Conservation (phyloP, 1,140 invertebrate genomes). For the Artemia franciscana region DNA sequence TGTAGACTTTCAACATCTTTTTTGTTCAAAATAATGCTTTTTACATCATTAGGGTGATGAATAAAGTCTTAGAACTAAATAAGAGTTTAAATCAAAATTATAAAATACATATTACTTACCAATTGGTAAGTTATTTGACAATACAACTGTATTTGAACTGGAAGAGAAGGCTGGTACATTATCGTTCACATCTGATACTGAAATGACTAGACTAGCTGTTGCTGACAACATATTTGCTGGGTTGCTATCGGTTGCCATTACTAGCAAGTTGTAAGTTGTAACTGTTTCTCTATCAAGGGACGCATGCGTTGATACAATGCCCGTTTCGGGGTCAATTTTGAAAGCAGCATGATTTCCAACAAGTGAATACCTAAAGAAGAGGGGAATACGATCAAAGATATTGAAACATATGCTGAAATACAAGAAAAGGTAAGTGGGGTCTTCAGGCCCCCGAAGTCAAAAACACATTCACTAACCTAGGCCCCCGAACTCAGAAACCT, state of each 20-base stretch:
- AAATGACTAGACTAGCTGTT: constrained; percentile 54
- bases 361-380: constrained; percentile 35
- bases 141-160: constrained; percentile 41
- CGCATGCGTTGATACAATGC: constrained; percentile 41
- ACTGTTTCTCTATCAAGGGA: constrained; percentile 54
- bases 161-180: constrained; percentile 54
- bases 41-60: too few species aligned
- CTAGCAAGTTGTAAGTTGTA: constrained; percentile 44
- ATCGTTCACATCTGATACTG: constrained; percentile 60
- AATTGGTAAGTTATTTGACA: constrained; percentile 45
- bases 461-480: too few species aligned
- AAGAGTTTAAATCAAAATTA: too few species aligned
- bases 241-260: constrained; percentile 66
- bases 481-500: too few species aligned
- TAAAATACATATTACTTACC: too few species aligned
- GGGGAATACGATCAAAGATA: too few species aligned
- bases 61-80: too few species aligned
- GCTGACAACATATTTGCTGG: constrained; percentile 49
- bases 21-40: too few species aligned
- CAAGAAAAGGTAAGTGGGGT: too few species aligned
- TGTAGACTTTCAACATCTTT: too few species aligned
- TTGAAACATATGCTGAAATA: too few species aligned
- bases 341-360: constrained; percentile 41
- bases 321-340: constrained; percentile 41
- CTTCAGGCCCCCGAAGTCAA: too few species aligned